Percentiles rank a stretch among this genome's conserved stretches.
These are phyloP conservation scores for Rotaria sp. DNA, from an alignment of 2,888 invertebrate species.

Conservation along the genomic window DNA sequence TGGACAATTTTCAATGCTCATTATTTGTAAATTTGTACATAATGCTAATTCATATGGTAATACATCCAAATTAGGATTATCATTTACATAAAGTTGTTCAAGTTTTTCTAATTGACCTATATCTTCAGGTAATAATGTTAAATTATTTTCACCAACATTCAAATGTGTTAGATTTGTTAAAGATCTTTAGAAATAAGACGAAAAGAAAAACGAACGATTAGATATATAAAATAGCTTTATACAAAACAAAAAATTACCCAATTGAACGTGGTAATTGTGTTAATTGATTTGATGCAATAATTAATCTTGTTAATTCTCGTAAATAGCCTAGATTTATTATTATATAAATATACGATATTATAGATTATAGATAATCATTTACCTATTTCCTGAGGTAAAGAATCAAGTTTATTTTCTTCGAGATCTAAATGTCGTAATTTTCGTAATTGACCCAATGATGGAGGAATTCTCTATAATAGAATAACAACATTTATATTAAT, in stretches of 20 bases:
- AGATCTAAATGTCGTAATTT: constrained; percentile 88
- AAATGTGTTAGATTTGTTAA: constrained; percentile 80
- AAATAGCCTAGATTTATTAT: constrained; percentile 22
- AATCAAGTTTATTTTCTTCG: constrained; percentile 94
- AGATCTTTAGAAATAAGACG: neutral
- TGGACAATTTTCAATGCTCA: constrained; percentile 99
- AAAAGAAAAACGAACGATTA: too few relatives aligned
- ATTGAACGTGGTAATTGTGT: constrained; percentile 84
- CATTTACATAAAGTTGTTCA: constrained; percentile 92
- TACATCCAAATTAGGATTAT: constrained; percentile 88
- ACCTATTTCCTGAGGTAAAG: constrained; percentile 88
- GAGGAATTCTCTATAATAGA: constrained; percentile 67
- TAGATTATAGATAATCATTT: constrained; percentile 31
- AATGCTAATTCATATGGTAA: constrained; percentile 93
- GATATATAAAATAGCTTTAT: too few relatives aligned
- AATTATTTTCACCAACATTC: constrained; percentile 89
- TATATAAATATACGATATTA: too few relatives aligned
- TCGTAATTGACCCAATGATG: constrained; percentile 83
- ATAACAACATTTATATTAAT: neutral
- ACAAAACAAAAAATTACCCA: constrained; percentile 52
- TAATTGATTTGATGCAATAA: constrained; percentile 91
- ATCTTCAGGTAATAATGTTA: constrained; percentile 87
- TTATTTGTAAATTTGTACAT: constrained; percentile 91
- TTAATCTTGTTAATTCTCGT: constrained; percentile 80
- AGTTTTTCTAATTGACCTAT: constrained; percentile 83